These are phyloP conservation scores for Gymnogyps californianus DNA, from an alignment of 2,113 vertebrate species.

Conservation along the genomic window DNA sequence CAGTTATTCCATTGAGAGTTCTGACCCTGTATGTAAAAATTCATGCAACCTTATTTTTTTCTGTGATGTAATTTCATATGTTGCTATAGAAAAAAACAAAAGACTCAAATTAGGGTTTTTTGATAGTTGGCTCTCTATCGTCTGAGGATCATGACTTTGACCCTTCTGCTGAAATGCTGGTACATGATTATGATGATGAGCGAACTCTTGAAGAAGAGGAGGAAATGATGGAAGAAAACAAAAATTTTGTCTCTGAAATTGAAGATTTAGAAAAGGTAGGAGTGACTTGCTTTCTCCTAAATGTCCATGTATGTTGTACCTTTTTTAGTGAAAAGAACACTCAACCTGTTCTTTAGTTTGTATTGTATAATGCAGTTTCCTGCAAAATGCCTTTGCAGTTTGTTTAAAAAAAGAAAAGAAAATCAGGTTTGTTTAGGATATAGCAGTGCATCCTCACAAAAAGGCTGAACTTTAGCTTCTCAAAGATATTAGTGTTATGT, in stretches of 20 bases:
- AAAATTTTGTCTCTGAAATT: slow-evolving; percentile 88
- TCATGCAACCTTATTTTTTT: background rate
- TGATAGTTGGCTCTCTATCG: slow-evolving; percentile 90
- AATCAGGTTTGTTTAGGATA: background rate
- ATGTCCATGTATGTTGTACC: background rate
- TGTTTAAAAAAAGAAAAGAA: background rate
- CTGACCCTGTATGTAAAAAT: background rate
- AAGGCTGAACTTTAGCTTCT: background rate
- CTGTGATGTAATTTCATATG: background rate
- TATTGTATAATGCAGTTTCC: background rate
- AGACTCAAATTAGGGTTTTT: background rate
- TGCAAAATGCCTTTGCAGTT: background rate
- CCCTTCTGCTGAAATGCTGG: slow-evolving; percentile 93
- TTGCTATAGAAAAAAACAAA: background rate
- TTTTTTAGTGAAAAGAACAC: background rate
- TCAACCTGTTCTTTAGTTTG: background rate
- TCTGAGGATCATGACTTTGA: slow-evolving; percentile 98
- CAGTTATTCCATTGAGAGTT: background rate
- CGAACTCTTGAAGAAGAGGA: slow-evolving; percentile 93
- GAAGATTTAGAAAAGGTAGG: slow-evolving; percentile 94
- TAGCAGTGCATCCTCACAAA: background rate
- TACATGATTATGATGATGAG: slow-evolving; percentile 92
- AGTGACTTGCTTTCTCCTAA: background rate
- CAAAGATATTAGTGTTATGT: background rate
- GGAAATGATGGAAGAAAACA: slow-evolving; percentile 82